phyloP scores from a whole-genome alignment of 2,888 invertebrate species.

The Eledone cirrhosa region DNA sequence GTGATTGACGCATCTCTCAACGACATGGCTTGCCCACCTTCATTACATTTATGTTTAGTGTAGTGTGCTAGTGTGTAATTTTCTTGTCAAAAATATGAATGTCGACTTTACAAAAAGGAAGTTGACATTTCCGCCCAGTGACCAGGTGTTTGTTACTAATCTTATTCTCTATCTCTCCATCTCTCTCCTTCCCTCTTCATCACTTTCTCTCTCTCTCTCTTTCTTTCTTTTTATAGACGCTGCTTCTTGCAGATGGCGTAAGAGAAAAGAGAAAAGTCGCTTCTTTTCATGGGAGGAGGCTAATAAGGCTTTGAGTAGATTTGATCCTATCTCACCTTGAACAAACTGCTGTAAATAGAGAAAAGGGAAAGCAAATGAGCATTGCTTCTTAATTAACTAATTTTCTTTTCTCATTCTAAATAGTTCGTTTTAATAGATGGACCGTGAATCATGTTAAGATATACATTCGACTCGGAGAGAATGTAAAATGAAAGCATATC shows the following conservation, averaged over 20 bases:
- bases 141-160: constrained; percentile 24
- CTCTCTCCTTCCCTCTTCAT: no score
- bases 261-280: background rate
- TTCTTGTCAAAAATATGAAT: constrained; percentile 25
- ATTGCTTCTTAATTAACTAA: constrained; percentile 16
- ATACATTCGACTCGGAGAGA: no score
- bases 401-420: constrained; percentile 24
- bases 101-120: constrained; percentile 11
- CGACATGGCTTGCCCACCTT: background rate
- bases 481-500: constrained; percentile 10
- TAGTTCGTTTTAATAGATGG: background rate
- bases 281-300: constrained; percentile 1
- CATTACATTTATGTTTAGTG: background rate
- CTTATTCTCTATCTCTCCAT: no score
- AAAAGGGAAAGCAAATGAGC: constrained; percentile 19
- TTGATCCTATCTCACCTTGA: constrained; percentile 3
- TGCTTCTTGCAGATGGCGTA: constrained; percentile 25
- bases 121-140: constrained; percentile 27
- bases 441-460: constrained; percentile 2
- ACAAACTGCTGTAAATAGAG: constrained; percentile 7
- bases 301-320: background rate
- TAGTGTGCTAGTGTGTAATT: constrained; percentile 5
- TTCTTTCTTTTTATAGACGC: constrained; percentile 1
- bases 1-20: no score
- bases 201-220: no score